Percentiles rank a stretch among this genome's conserved stretches.
Evolutionary conservation across 2,797 vertebrate genomes (phyloP).

Genomic region (Dromococcyx pavoninus): DNA sequence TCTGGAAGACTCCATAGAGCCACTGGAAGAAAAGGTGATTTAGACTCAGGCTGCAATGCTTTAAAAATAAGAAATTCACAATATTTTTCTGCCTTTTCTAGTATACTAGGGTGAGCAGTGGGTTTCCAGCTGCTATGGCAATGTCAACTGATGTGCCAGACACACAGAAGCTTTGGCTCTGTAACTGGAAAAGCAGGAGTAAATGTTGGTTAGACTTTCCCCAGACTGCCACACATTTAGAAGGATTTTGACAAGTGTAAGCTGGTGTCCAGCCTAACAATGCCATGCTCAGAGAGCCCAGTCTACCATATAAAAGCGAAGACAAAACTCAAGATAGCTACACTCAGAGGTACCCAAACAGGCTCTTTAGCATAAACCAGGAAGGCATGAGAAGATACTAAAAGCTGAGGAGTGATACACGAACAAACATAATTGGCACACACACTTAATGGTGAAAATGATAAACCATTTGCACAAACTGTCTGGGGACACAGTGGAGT

Average conservation of each 20-base stretch:
- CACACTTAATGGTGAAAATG: neutral
- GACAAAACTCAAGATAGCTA: neutral
- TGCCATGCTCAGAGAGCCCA: neutral
- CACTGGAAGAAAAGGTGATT: neutral
- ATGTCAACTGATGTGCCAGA: neutral
- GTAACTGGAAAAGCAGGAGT: neutral
- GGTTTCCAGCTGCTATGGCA: neutral
- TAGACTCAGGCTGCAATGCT: neutral
- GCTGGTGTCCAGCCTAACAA: neutral
- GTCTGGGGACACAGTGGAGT: neutral
- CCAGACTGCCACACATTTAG: neutral
- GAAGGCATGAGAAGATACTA: neutral
- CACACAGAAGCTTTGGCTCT: neutral
- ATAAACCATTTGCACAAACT: neutral
- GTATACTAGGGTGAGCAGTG: neutral
- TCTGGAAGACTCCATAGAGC: neutral
- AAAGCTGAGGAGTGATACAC: neutral
- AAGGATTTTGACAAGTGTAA: neutral
- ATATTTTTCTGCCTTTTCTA: neutral
- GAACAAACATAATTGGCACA: neutral
- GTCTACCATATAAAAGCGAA: neutral
- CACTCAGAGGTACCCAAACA: neutral
- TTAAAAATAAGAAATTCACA: neutral
- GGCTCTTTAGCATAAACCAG: neutral
- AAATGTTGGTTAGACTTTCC: neutral